Evolutionary conservation across 2,888 invertebrate species (phyloP), one percentile per base, ranked within the genome.

Genomic region (Plusia festucae): DNA sequence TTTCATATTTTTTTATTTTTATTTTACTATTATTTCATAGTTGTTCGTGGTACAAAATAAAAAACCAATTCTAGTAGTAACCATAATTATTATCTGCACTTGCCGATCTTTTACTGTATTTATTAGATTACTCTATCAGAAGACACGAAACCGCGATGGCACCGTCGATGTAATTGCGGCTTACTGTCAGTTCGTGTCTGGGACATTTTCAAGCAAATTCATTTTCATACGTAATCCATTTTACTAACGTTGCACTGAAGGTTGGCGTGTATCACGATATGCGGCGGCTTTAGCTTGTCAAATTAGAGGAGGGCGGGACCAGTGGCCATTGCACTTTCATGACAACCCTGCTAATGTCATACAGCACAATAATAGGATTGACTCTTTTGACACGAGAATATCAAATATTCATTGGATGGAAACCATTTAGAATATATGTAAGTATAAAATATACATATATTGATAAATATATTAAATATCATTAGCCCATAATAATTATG

Each of bases 251-350:
- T 73, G 69, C 73, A 65, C 73, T 71, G 76, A 78, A 78, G 64
- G 85, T 78, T 85, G 65, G 89, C 91, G 90, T 90, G 91, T 68
- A 59, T 75, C 91, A 90, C 90, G 90, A 88, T 70, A 89, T 76
- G 76, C 83, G 84, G 84, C 85, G 82, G 83, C 83, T 84, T 81
- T 79, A 82, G 77, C 69, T 82, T 87, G 86, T 86, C 85, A 82
- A 87, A 86, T 85, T 87, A 85, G 78, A 76, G 70, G 71, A 71
- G 76, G 78, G 73, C 67, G 76, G 72, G 75, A 76, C 79, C 70
- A 75, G 71, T 84, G 84, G 85, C 78, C 80, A 81, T 82, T 81
- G 82, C 82, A 77, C 81, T 70, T 73, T 60, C 62, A 73, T 69
- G 60, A 73, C 72, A 75, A 72, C 40, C 40, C 40, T 40, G 5